Evolutionary conservation across 2,113 vertebrate species (phyloP).

Genomic region (Gulo gulo): DNA sequence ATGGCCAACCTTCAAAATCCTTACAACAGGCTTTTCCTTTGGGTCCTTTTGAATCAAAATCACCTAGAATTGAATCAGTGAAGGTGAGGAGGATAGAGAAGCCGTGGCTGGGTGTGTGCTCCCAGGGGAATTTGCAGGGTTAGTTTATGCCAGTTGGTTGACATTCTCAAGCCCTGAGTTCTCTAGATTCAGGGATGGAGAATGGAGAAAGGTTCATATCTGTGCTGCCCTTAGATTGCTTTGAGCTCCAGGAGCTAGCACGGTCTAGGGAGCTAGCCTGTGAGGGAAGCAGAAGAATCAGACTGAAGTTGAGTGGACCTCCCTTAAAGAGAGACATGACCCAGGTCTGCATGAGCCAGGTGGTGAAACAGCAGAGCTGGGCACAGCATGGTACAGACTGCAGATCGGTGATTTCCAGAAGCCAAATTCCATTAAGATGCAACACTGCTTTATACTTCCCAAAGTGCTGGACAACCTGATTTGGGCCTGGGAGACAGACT

Average conservation of each 20-base stretch:
- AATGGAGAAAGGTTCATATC: background rate
- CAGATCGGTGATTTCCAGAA: background rate
- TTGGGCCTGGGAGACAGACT: background rate
- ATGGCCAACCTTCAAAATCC: background rate
- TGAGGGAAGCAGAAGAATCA: background rate
- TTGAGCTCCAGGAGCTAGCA: background rate
- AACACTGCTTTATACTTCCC: background rate
- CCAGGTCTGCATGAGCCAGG: background rate
- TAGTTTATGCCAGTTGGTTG: background rate
- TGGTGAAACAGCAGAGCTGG: background rate
- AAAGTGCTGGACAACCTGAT: background rate
- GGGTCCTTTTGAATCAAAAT: background rate
- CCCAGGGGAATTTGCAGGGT: too few relatives aligned
- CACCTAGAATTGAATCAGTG: background rate
- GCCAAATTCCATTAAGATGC: background rate
- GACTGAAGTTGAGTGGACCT: background rate
- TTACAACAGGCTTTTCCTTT: background rate
- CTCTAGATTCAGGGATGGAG: background rate
- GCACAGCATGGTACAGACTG: fast-evolving
- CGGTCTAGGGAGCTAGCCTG: background rate
- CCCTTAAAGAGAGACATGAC: background rate
- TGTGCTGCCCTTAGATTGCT: background rate
- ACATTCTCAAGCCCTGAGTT: background rate
- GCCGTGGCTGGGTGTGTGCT: background rate
- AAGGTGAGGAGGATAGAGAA: background rate